Conservation (phyloP, 2,797 vertebrate species). For the Kryptopterus vitreolus region DNA sequence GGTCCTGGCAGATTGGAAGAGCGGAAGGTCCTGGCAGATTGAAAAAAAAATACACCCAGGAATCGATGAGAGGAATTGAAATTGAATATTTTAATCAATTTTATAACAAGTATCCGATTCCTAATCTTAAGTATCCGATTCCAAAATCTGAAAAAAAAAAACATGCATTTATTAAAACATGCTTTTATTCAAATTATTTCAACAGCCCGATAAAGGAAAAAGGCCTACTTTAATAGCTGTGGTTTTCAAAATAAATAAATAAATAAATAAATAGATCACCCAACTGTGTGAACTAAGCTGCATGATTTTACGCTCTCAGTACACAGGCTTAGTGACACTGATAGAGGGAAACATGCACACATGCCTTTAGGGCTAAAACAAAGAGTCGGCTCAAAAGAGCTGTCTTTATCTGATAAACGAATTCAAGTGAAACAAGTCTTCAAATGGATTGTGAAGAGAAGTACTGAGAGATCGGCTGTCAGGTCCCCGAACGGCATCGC, state of each 20-base stretch:
- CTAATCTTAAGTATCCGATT: too few species aligned
- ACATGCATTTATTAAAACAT: neutral
- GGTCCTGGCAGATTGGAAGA: too few species aligned
- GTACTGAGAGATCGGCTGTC: conserved; percentile 1
- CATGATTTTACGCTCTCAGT: neutral
- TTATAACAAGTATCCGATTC: too few species aligned
- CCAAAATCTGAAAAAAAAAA: neutral
- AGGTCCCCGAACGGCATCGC: neutral
- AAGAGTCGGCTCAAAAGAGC: neutral
- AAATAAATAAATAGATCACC: too few species aligned
- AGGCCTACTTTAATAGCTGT: neutral
- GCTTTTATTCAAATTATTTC: neutral
- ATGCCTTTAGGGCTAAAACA: conserved; percentile 8
- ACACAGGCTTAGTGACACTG: neutral
- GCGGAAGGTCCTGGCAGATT: too few species aligned
- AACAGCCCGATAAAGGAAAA: neutral
- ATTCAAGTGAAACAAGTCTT: conserved; percentile 5
- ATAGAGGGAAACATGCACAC: neutral
- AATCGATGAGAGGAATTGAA: too few species aligned
- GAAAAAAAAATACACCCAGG: too few species aligned
- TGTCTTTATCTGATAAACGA: neutral
- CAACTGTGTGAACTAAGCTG: neutral
- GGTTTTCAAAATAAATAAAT: neutral
- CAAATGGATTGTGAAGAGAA: neutral
- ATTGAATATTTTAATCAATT: too few species aligned